Evolutionary conservation across 2,113 vertebrate genomes (phyloP).

Genomic region (Ascaphus truei): DNA sequence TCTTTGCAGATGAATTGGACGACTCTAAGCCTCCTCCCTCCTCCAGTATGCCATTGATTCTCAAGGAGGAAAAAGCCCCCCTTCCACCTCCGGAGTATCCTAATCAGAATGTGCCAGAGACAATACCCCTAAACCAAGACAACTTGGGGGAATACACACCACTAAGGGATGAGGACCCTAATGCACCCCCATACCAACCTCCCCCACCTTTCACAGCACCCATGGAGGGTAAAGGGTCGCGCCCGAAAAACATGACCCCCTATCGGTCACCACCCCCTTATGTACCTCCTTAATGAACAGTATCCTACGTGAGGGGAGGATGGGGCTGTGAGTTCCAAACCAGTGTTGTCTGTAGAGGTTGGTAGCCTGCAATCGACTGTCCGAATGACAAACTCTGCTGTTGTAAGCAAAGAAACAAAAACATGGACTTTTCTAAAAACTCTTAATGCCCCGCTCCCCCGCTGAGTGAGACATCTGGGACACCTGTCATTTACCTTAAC

Average conservation of each 20-base stretch:
- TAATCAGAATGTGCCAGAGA: conserved; percentile 84
- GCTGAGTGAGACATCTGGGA: conserved; percentile 58
- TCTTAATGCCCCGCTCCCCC: conserved; percentile 46
- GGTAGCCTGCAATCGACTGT: conserved; percentile 57
- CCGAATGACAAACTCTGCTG: conserved; percentile 39
- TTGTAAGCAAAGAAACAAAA: conserved; percentile 43
- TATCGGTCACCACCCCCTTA: conserved; percentile 96
- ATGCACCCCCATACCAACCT: conserved; percentile 90
- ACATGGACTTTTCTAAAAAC: conserved; percentile 43
- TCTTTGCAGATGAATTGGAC: conserved; percentile 92
- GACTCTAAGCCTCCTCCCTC: conserved; percentile 93
- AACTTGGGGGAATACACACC: conserved; percentile 85
- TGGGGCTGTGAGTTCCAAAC: conserved; percentile 69
- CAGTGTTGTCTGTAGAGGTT: conserved; percentile 68
- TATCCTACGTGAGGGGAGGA: conserved; percentile 51
- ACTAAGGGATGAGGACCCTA: conserved; percentile 90
- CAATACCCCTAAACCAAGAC: conserved; percentile 87
- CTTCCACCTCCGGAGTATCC: conserved; percentile 90
- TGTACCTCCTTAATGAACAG: conserved; percentile 85
- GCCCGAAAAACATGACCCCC: conserved; percentile 96
- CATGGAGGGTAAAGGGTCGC: conserved; percentile 91
- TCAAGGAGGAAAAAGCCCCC: conserved; percentile 94
- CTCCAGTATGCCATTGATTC: conserved; percentile 93
- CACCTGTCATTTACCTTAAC: conserved; percentile 76
- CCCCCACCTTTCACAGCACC: conserved; percentile 91